These are phyloP conservation scores for Isaurus tuberculatus DNA, from an alignment of 92 coral and sea anemone genomes.

Conservation along the genomic window DNA sequence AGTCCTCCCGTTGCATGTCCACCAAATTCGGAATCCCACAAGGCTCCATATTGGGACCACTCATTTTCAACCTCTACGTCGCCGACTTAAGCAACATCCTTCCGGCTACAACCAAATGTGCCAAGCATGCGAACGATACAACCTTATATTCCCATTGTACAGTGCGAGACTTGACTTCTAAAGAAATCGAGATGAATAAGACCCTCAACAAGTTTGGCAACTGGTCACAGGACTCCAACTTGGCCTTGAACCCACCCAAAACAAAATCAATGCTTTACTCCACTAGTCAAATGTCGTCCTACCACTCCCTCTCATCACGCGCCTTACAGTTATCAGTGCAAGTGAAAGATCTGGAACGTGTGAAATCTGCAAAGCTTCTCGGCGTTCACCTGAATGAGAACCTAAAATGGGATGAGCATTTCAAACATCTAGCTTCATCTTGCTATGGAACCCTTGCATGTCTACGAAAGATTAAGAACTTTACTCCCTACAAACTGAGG, in stretches of 20 bases:
- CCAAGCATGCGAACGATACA: constrained; percentile 56
- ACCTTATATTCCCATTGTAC: constrained; percentile 33
- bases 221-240: constrained; percentile 45
- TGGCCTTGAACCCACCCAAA: constrained; percentile 41
- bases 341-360: too few relatives aligned
- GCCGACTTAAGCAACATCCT: constrained; percentile 25
- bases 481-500: constrained; percentile 48
- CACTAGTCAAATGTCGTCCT: constrained; percentile 53
- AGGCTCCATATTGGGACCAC: constrained; percentile 48
- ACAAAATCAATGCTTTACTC: constrained; percentile 39
- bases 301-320: constrained; percentile 46
- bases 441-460: constrained; percentile 49
- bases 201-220: neutral
- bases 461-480: constrained; percentile 57
- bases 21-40: constrained; percentile 56
- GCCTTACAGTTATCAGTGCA: constrained; percentile 32
- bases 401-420: too few relatives aligned
- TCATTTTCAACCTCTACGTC: constrained; percentile 44
- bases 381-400: constrained; percentile 56
- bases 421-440: constrained; percentile 47
- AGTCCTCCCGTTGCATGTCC: constrained; percentile 10
- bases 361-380: constrained; percentile 46
- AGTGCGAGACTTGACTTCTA: neutral
- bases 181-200: constrained; percentile 37
- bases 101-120: constrained; percentile 4